These are phyloP conservation scores for Dendronephthya gigantea DNA, from an alignment of 64 coral and sea anemone species.

Conservation along the genomic window DNA sequence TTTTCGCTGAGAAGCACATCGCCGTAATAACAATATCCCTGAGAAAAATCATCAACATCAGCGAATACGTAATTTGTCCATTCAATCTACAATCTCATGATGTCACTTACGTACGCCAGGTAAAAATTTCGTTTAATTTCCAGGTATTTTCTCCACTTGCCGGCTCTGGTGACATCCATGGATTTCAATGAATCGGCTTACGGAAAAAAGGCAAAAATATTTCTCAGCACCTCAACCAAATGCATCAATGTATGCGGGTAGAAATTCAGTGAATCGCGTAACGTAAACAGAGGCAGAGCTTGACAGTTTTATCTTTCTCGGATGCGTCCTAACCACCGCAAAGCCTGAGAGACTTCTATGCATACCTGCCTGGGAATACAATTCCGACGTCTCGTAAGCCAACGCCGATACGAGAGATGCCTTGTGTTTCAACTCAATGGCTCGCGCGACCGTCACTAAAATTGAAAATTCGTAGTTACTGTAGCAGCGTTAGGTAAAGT, in stretches of 20 bases:
- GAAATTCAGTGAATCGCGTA: too few species aligned
- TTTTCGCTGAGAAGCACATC: slow-evolving; percentile 65
- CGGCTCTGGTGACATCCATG: slow-evolving; percentile 75
- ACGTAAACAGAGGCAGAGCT: too few species aligned
- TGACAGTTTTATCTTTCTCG: too few species aligned
- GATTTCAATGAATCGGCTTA: slow-evolving; percentile 66
- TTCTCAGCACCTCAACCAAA: neutral
- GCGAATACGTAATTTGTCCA: neutral
- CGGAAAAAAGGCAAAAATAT: neutral
- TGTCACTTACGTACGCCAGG: slow-evolving; percentile 74
- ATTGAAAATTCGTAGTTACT: too few species aligned
- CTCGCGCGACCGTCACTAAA: slow-evolving; percentile 88
- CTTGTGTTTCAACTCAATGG: slow-evolving; percentile 94
- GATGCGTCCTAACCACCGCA: too few species aligned
- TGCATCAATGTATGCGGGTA: neutral
- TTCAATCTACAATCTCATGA: too few species aligned
- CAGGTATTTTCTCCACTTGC: slow-evolving; percentile 96
- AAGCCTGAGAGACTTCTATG: too few species aligned
- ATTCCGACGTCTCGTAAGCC: slow-evolving; percentile 78
- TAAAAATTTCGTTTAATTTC: slow-evolving; percentile 92
- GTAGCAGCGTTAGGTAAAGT: too few species aligned
- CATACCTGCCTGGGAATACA: slow-evolving; percentile 76
- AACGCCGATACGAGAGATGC: slow-evolving; percentile 70
- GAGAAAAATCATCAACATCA: neutral
- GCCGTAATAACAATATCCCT: slow-evolving; percentile 88